Conservation (phyloP, 2,113 vertebrate species). For the Artemisiospiza belli region DNA sequence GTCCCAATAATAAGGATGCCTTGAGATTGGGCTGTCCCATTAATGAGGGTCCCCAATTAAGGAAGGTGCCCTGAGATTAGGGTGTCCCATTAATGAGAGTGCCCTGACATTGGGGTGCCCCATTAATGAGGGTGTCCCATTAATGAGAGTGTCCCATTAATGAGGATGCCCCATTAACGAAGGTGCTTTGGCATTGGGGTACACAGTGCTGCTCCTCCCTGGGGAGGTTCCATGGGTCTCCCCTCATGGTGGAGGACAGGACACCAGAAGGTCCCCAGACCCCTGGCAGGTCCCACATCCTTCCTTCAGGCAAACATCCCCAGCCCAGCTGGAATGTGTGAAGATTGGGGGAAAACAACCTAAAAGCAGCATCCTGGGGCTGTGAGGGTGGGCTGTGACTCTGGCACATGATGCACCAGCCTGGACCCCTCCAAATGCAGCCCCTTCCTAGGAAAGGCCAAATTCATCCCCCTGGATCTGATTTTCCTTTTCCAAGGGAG, state of each 20-base stretch:
- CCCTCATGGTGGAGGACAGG: accelerated
- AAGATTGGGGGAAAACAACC: accelerated
- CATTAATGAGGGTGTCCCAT: too few species aligned
- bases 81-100: too few species aligned
- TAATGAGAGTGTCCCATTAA: not conserved
- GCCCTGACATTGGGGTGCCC: too few species aligned
- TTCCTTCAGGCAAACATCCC: not conserved
- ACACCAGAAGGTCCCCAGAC: not conserved
- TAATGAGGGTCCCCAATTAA: too few species aligned
- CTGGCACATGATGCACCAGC: accelerated
- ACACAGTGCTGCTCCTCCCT: not conserved
- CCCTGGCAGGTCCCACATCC: not conserved
- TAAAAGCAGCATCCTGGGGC: not conserved
- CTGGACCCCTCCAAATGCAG: not conserved
- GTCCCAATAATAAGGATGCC: too few species aligned
- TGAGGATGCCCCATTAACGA: not conserved
- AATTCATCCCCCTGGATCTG: not conserved
- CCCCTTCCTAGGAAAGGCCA: not conserved
- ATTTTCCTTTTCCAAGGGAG: not conserved
- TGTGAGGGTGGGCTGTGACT: not conserved
- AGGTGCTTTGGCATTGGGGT: not conserved
- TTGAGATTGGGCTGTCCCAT: too few species aligned
- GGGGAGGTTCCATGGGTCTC: too few species aligned
- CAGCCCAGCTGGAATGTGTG: not conserved
- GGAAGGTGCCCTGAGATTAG: too few species aligned